A percentile compares a stretch with the other conserved stretches of the same genome.
phyloP scores from a whole-genome alignment of 1,140 invertebrate species.

The Apis laboriosa region DNA sequence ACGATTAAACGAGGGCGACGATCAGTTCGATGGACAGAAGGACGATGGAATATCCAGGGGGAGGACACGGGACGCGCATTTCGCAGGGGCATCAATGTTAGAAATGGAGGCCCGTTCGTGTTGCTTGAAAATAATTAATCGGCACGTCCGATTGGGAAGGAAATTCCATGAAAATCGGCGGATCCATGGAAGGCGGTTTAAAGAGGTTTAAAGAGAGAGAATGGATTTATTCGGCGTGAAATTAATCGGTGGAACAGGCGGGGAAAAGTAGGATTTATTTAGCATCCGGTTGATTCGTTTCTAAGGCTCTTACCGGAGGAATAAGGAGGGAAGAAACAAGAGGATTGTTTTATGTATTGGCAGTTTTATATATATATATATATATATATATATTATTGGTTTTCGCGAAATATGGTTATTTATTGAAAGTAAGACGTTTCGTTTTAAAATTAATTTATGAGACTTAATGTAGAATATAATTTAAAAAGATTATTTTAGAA shows the following conservation, averaged over 20 bases:
- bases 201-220: background rate
- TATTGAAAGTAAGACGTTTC: too few relatives aligned
- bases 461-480: too few relatives aligned
- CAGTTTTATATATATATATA: too few relatives aligned
- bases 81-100: constrained; percentile 34
- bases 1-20: background rate
- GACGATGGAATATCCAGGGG: background rate
- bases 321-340: background rate
- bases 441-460: too few relatives aligned
- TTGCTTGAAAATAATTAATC: constrained; percentile 51
- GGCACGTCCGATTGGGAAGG: background rate
- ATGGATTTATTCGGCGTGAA: constrained; percentile 38
- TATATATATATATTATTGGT: background rate
- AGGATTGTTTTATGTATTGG: background rate
- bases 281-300: constrained; percentile 9
- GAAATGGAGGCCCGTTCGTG: constrained; percentile 10
- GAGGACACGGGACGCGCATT: constrained; percentile 19
- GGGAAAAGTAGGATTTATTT: constrained; percentile 8
- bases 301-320: background rate
- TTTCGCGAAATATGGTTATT: background rate
- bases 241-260: constrained; percentile 29
- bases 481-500: too few relatives aligned
- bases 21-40: background rate
- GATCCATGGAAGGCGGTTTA: background rate
- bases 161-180: background rate